These are phyloP conservation scores for Danionella cerebrum DNA, from an alignment of 2,113 vertebrate genomes.

Conservation along the genomic window DNA sequence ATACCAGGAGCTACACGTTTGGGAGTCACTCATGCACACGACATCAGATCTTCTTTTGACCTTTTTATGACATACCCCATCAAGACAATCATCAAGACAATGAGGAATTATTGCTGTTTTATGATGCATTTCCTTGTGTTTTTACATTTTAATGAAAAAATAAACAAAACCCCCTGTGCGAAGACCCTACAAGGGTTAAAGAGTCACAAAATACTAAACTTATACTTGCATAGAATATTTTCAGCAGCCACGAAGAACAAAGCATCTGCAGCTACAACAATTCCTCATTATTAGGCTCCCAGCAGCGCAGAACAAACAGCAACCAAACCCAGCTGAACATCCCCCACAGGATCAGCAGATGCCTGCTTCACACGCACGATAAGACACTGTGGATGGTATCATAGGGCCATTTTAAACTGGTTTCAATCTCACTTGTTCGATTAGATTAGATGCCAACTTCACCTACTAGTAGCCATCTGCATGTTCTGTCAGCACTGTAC, in stretches of 20 bases:
- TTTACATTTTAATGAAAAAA: too few relatives aligned
- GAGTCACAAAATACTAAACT: not conserved
- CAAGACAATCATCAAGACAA: too few relatives aligned
- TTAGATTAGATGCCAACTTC: constrained; percentile 24
- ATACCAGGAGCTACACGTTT: too few relatives aligned
- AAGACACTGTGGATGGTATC: not conserved
- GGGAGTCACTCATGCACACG: too few relatives aligned
- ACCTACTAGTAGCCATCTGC: too few relatives aligned
- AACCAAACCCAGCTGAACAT: constrained; percentile 35
- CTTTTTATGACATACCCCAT: too few relatives aligned
- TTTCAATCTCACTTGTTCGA: constrained; percentile 24
- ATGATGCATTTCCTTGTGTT: too few relatives aligned
- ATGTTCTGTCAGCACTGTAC: too few relatives aligned
- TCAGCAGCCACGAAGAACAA: not conserved
- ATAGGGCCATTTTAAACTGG: constrained; percentile 21
- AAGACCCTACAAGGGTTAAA: not conserved
- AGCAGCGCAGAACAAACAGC: constrained; percentile 21
- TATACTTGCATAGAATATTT: constrained; percentile 1
- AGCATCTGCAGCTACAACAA: constrained; percentile 1
- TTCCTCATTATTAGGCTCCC: constrained; percentile 32
- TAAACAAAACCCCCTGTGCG: not conserved
- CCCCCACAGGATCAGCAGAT: constrained; percentile 34
- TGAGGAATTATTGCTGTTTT: too few relatives aligned
- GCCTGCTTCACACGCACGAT: constrained; percentile 23
- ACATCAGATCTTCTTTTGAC: too few relatives aligned